Evolutionary conservation across 2,888 invertebrate genomes (phyloP), one percentile per base, ranked within the genome.

Genomic region (Portevinia maculata): DNA sequence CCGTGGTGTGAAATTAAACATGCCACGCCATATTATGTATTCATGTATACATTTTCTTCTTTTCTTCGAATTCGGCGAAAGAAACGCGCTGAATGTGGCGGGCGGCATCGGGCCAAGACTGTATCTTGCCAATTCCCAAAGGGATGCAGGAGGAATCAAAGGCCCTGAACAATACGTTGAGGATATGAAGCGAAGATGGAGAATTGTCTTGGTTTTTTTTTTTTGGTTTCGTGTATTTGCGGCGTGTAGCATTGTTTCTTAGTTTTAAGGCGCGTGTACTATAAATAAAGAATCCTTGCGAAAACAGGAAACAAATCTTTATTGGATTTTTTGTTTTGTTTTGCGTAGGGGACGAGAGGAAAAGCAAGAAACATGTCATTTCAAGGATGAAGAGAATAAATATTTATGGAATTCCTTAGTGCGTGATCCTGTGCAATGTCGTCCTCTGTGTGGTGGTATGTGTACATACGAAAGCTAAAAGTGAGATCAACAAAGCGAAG

Each of bases 1-100:
- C 60, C 71, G 83, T 83, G 78, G 83, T 83, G 83, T 83, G 83
- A 83, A 83, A 83, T 83, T 83, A 83, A 83, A 83, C 83, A 83
- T 83, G 83, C 83, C 71, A 83, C 83, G 78, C 76, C 78, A 73
- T 83, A 83, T 83, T 83, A 83, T 83, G 83, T 78, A 83, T 83
- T 83, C 83, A 83, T 83, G 78, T 78, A 78, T 71, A 71, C 70
- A 65, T 60, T 62, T 48, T 48, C 55, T 60, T 60, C 17, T 15
- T 50, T 55, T 48, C 64, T 57, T 57, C 50, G 52, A 30, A 30
- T 41, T 52, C 8, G 32, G n/a, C n/a, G n/a, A n/a, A n/a, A 19
- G 39, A 50, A 57, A 19, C 55, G 55, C 37, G 37, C 34, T 52
- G 28, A 50, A 39, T 52, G 34, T 37, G 13, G 24, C 21, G 11